Evolutionary conservation across 2,113 vertebrate genomes (phyloP), one percentile per base, ranked within the genome.

Genomic region (Puntigrus tetrazona): DNA sequence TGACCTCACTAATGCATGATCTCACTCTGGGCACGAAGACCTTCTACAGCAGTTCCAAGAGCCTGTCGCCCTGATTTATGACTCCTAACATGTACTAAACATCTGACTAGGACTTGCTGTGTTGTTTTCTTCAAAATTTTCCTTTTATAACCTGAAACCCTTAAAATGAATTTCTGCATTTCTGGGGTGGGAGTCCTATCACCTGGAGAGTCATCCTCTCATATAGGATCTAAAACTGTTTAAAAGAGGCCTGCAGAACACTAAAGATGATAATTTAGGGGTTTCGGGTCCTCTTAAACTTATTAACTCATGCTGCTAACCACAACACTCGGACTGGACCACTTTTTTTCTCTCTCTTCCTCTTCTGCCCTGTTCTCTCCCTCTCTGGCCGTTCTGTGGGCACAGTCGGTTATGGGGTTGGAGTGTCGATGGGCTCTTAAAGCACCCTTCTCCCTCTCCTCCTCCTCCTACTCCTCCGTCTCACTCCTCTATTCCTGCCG

Each of bases 361-460:
- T 89, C 0, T 88, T 91, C 18, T 69, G 14, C 88, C 89, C 84
- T 87, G 88, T 89, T 89, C 50, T 91, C 91, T 85, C 85, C 86
- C 52, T 83, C 93, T 93, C 85, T 87, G 88, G 83, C 90, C 90
- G 87, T 81, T 87, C 91, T 92, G 90, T 93, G 92, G 91, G 94
- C 92, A 93, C 96, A 99, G 97, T 97, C 96, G 96, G 93, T 95
- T 97, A 89, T 98, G 97, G 97, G 97, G 96, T 93, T 99, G 97
- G 97, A 96, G 96, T 96, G 96, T 97, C 90, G 96, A 99, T 80
- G 97, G 96, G 94, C 94, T 97, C 84, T 95, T 95, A 94, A 99
- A 99, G 95, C 97, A 96, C 91, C 94, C 96, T 92, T 94, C 96
- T 91, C 94, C 96, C 94, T 95, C 96, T 96, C 95, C 95, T 95